These are phyloP conservation scores for Brachionus asplanchnoidis DNA, from an alignment of 1,140 invertebrate genomes.

Conservation along the genomic window DNA sequence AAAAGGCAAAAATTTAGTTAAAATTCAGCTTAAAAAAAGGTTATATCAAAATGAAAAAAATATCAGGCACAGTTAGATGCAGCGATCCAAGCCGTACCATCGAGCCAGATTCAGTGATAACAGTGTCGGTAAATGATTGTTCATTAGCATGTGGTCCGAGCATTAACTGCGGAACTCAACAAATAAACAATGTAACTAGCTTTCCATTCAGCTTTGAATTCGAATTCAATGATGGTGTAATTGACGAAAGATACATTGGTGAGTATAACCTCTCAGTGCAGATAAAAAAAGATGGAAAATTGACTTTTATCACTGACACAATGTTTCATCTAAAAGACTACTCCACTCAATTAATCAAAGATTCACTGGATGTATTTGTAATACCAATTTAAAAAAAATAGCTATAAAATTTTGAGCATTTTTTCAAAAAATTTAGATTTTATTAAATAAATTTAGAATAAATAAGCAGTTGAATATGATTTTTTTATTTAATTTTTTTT, in stretches of 20 bases:
- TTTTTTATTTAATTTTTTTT: too few species aligned
- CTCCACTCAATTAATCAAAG: neutral
- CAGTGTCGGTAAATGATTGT: neutral
- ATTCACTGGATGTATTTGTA: neutral
- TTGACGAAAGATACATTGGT: conserved; percentile 15
- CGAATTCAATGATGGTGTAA: conserved; percentile 7
- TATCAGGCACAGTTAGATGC: neutral
- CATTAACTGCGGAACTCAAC: neutral
- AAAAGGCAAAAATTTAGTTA: neutral
- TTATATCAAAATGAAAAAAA: neutral
- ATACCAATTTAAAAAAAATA: neutral
- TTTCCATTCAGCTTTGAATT: conserved; percentile 18
- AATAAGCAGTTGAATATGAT: too few species aligned
- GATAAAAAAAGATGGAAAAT: neutral
- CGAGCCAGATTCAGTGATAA: neutral
- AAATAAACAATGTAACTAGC: neutral
- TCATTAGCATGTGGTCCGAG: conserved; percentile 18
- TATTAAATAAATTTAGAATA: neutral
- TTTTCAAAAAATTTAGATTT: neutral
- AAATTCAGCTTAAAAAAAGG: neutral
- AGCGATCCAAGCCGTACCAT: neutral
- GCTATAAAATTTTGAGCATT: neutral
- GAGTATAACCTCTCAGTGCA: neutral
- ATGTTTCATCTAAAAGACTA: neutral
- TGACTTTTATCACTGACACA: conserved; percentile 6